Base-by-base conservation (phyloP, 1,140 invertebrate genomes). In the Pseudomyrmex sp. region DNA sequence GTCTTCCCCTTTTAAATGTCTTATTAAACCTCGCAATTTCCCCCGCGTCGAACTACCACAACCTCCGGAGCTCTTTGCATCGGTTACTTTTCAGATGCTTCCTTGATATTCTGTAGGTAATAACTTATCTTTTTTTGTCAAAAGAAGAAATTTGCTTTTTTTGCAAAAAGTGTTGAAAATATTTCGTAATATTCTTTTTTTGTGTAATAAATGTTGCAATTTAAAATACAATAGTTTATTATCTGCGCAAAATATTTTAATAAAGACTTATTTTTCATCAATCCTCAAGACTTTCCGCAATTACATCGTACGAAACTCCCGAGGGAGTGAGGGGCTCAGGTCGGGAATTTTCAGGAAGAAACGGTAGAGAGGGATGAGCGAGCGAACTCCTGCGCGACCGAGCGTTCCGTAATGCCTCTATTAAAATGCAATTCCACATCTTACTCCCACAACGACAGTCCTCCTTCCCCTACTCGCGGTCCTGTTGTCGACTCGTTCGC, bases 381-480 rank as follows among this genome's bases (percentile, higher is more conserved):
- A 76, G 58, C 70, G 65, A 68, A 50, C 69, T 56, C 20, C 35
- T 62, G 84, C 52, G 66, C 73, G 80, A 75, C 63, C 73, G 65
- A 83, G 77, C 69, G 69, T 70, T 72, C 48, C 72, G 74, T 91
- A 91, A 90, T 91, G 83, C 86, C 85, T 87, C 89, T 90, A 91
- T 91, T 91, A 91, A 91, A 91, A 91, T 91, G 86, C 90, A 91
- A 91, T 91, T 85, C 76, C 79, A 58, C 75, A 70, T 88, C 85
- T 88, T 68, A 87, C 82, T 7, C 48, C 26, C 56, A 35, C 54
- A 56, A 26, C 65, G 46, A 56, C 56, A 15, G 46, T 61, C 18
- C 52, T 15, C 69, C 13, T n/a, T 59, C 52, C 15, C 46, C 10
- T 52, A 12, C 46, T 76, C 76, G 26, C 54, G 44, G 46, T 26